A percentile compares a stretch with the other conserved stretches of the same genome.
Conservation (phyloP, 2,888 invertebrate genomes). For the Bombylius major region DNA sequence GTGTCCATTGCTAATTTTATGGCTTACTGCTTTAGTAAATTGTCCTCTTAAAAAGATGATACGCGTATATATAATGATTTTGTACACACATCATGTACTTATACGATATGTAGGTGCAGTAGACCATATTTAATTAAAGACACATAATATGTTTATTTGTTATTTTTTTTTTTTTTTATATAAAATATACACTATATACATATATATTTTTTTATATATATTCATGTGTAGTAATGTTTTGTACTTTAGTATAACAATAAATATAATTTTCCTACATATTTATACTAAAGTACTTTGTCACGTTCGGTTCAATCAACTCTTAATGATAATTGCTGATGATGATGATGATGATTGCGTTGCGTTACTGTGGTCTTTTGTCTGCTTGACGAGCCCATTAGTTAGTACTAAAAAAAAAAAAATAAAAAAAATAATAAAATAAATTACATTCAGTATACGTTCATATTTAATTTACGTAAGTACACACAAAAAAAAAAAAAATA, state of each 20-base stretch:
- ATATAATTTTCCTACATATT: background rate
- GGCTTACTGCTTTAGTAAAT: constrained; percentile 3
- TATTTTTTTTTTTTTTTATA: too few relatives aligned
- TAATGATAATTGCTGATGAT: constrained; percentile 1
- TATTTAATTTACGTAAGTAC: too few relatives aligned
- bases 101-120: background rate
- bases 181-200: background rate
- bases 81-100: background rate
- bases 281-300: constrained; percentile 4
- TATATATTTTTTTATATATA: background rate
- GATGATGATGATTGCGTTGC: background rate
- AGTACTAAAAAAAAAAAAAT: too few relatives aligned
- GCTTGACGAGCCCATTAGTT: background rate
- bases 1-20: constrained; percentile 3
- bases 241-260: too few relatives aligned
- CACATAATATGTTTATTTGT: background rate
- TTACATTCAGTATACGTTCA: too few relatives aligned
- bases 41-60: background rate
- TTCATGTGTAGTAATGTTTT: background rate
- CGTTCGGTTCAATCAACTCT: constrained; percentile 6
- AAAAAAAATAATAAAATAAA: too few relatives aligned
- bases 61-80: background rate
- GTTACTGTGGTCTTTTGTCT: background rate
- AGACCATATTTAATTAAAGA: constrained; percentile 7
- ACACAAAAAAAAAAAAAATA: background rate